phyloP scores from a whole-genome alignment of 2,888 invertebrate genomes.

The Augiades crinisus region DNA sequence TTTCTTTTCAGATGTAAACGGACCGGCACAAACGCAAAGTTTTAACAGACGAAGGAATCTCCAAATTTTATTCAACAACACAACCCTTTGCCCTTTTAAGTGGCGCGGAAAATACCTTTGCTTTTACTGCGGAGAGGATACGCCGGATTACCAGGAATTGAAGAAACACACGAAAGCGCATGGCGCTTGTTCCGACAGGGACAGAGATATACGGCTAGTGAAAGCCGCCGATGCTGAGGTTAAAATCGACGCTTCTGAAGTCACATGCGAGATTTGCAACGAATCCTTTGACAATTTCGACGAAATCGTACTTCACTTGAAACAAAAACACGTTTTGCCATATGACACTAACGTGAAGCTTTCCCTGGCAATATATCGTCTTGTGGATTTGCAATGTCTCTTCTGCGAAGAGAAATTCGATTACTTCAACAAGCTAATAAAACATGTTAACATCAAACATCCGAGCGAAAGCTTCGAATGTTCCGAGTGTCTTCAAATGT shows the following conservation, averaged over 20 bases:
- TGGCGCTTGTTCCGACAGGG: conserved; percentile 47
- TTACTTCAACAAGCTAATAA: conserved; percentile 49
- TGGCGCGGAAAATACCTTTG: conserved; percentile 65
- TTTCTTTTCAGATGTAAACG: conserved; percentile 69
- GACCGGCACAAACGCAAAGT: conserved; percentile 44
- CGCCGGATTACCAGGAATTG: conserved; percentile 42
- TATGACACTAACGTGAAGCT: conserved; percentile 47
- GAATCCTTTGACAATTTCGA: conserved; percentile 40
- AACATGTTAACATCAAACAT: conserved; percentile 55
- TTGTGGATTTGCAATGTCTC: conserved; percentile 56
- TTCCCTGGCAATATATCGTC: conserved; percentile 47
- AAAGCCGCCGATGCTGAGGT: conserved; percentile 56
- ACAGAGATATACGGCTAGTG: conserved; percentile 52
- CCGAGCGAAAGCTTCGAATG: conserved; percentile 49
- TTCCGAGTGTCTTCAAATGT: conserved; percentile 47
- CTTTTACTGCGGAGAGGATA: conserved; percentile 61
- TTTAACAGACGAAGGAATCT: conserved; percentile 54
- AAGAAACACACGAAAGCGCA: conserved; percentile 55
- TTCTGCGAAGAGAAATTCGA: conserved; percentile 49
- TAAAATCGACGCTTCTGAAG: conserved; percentile 62
- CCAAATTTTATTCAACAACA: conserved; percentile 64
- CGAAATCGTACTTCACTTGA: conserved; percentile 49
- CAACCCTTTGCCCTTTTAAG: conserved; percentile 66
- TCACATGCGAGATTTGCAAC: conserved; percentile 54
- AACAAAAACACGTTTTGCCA: conserved; percentile 47